Evolutionary conservation across 2,797 vertebrate species (phyloP).

Genomic region (Merluccius polli): DNA sequence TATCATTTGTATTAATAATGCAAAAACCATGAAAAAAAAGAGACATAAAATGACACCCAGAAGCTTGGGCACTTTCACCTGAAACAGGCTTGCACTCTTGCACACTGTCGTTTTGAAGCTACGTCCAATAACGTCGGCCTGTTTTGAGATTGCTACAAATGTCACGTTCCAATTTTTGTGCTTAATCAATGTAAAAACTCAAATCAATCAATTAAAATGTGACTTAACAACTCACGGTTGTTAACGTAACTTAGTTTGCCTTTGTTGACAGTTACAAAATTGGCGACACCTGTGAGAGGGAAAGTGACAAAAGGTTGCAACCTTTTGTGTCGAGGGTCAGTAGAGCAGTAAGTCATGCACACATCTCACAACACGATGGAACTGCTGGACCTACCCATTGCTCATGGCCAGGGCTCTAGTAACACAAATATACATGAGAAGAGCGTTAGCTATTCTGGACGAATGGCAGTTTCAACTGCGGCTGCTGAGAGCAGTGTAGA

Average conservation of each 20-base stretch:
- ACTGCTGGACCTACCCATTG: slow-evolving; percentile 82
- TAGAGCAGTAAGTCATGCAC: slow-evolving; percentile 67
- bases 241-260: not conserved
- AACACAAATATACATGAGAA: slow-evolving; percentile 75
- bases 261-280: slow-evolving; percentile 52
- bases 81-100: slow-evolving; percentile 23
- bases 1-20: not conserved
- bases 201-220: too few species aligned
- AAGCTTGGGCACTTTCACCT: slow-evolving; percentile 30
- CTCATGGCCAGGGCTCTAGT: slow-evolving; percentile 82
- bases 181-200: too few species aligned
- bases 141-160: slow-evolving; percentile 56
- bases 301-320: slow-evolving; percentile 50
- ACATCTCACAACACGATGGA: slow-evolving; percentile 51
- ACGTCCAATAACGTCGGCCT: slow-evolving; percentile 28
- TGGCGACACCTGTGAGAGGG: slow-evolving; percentile 50
- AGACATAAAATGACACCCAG: not conserved
- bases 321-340: slow-evolving; percentile 35
- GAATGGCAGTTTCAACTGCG: slow-evolving; percentile 41
- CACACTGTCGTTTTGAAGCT: slow-evolving; percentile 16
- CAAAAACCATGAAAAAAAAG: slow-evolving; percentile 2
- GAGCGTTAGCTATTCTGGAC: slow-evolving; percentile 47
- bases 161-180: too few species aligned
- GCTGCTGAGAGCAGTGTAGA: slow-evolving; percentile 35
- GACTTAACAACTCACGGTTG: not conserved